Conservation (phyloP, 1,140 invertebrate species). For the Eciton burchellii region DNA sequence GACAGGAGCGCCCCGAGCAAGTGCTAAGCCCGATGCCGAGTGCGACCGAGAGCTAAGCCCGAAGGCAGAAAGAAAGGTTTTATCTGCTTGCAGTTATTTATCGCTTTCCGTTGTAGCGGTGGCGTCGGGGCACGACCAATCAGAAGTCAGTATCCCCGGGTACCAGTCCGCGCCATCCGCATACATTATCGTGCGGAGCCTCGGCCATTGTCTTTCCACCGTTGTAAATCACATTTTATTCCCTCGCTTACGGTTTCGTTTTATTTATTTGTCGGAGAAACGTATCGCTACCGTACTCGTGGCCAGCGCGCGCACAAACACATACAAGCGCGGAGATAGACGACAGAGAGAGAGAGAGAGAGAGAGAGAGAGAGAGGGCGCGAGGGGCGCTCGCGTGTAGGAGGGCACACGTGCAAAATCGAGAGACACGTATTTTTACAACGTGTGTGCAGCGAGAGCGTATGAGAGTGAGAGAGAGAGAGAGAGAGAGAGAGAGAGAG, state of each 20-base stretch:
- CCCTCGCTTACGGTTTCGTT: slow-evolving; percentile 85
- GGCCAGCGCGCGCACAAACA: slow-evolving; percentile 71
- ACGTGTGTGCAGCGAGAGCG: slow-evolving; percentile 39
- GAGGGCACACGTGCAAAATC: slow-evolving; percentile 57
- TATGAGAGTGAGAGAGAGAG: slow-evolving; percentile 1
- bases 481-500: not conserved
- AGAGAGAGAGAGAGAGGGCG: too few relatives aligned
- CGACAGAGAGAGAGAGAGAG: too few relatives aligned
- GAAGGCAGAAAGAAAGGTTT: slow-evolving; percentile 84
- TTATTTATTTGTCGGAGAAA: slow-evolving; percentile 84
- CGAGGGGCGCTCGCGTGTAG: slow-evolving; percentile 29
- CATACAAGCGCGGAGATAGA: slow-evolving; percentile 60
- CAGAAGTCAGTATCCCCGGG: slow-evolving; percentile 84
- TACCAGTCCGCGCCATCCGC: slow-evolving; percentile 85
- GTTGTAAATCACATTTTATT: slow-evolving; percentile 86
- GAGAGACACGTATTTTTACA: slow-evolving; percentile 58
- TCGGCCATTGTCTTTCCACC: slow-evolving; percentile 85
- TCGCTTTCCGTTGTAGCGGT: slow-evolving; percentile 85
- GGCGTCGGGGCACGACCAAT: slow-evolving; percentile 84
- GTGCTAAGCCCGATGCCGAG: slow-evolving; percentile 77
- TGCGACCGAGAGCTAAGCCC: slow-evolving; percentile 75
- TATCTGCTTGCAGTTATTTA: slow-evolving; percentile 86
- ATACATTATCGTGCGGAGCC: slow-evolving; percentile 85
- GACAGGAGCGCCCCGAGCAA: slow-evolving; percentile 70
- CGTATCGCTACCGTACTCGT: slow-evolving; percentile 85